Evolutionary conservation across 2,113 vertebrate species (phyloP).

Genomic region (Gallinago jamesoni): DNA sequence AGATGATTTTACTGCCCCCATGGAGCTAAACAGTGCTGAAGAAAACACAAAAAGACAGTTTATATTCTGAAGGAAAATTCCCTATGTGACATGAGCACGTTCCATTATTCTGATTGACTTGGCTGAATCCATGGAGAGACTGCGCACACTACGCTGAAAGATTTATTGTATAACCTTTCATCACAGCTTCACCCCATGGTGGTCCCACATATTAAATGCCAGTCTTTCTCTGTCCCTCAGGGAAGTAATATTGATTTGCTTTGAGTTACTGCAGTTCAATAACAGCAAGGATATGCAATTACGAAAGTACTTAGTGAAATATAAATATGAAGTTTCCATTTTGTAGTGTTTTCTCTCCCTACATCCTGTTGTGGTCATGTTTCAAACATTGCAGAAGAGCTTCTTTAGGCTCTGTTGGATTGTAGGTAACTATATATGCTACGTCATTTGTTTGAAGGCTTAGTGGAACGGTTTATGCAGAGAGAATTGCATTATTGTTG

Average conservation of each 20-base stretch:
- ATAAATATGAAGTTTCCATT: background rate
- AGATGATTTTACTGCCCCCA: background rate
- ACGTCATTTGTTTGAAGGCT: background rate
- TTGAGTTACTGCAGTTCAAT: constrained; percentile 26
- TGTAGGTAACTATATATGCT: background rate
- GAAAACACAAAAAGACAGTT: background rate
- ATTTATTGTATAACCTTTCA: background rate
- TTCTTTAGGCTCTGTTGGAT: background rate
- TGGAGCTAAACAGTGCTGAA: background rate
- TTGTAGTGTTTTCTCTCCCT: background rate
- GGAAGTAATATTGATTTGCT: background rate
- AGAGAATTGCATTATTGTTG: background rate
- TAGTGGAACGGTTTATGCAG: background rate
- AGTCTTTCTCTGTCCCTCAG: background rate
- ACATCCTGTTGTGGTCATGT: background rate
- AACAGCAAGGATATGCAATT: background rate
- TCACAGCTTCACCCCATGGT: background rate
- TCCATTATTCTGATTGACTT: background rate
- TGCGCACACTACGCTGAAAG: background rate
- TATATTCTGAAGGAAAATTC: background rate
- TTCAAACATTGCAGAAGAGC: background rate
- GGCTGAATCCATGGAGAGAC: background rate
- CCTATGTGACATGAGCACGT: background rate
- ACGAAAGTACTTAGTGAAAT: background rate
- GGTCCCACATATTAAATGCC: background rate